Evolutionary conservation across 2,888 invertebrate genomes (phyloP), one percentile per base, ranked within the genome.

Genomic region (Biston betularia): DNA sequence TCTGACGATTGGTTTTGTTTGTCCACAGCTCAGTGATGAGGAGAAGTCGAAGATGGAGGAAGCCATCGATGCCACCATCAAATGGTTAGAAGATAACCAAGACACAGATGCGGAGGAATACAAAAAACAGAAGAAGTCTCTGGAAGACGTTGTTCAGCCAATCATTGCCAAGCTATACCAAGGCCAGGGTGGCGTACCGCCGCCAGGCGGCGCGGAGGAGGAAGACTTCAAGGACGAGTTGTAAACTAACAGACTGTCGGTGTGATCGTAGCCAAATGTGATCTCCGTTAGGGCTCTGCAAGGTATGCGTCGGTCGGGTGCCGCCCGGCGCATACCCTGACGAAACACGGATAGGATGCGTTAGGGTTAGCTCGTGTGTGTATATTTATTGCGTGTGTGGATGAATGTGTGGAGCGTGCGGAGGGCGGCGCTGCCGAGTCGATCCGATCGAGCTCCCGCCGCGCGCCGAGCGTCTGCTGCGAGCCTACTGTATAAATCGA

Each of bases 121-220:
- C 94, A 98, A 98, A 89, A 97, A 97, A 83, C 98, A 99, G 87
- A 99, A 97, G 96, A 99, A 99, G 88, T 97, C 98, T 75, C 94
- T 99, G 58, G 98, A 99, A 87, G 97, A 98, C 77, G 96, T 99
- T 45, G 98, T 99, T 0, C 98, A 99, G 87, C 99, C 99, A 9
- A 99, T 99, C 86, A 98, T 99, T 84, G 97, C 98, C 62, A 99
- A 99, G 93, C 93, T 99, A 75, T 99, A 99, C 92, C 97, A 98
- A 84, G 97, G 97, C 35, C 95, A 96, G 71, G 98, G 97, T 24
- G 97, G 97, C 34, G 95, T 95, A 12, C 97, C 97, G 15, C 97
- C 97, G 15, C 97, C 97, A 24, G 95, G 95, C 24, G 95, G 95
- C 50, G 95, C 95, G 0, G 96, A 96, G 0, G 96, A 96, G 53